Conservation (phyloP, 2,113 vertebrate species). For the Numida meleagris region DNA sequence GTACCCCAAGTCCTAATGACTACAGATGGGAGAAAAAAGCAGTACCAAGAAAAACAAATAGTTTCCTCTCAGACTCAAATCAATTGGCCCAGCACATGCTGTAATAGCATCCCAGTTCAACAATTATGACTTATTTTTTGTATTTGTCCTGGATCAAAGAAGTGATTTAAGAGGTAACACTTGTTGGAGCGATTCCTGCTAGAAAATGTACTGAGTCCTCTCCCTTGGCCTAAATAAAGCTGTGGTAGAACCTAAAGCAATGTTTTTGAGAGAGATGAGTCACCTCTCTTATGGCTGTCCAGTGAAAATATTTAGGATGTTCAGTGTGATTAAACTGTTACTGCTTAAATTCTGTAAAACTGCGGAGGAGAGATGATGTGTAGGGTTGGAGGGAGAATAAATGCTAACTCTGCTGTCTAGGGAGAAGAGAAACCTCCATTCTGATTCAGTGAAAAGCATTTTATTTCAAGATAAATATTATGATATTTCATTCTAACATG, state of each 20-base stretch:
- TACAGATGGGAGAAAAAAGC: slow-evolving; percentile 22
- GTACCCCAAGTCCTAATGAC: neutral
- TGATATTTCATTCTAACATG: neutral
- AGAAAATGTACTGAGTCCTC: neutral
- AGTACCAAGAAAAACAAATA: neutral
- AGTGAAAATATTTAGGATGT: neutral
- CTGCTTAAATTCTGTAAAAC: neutral
- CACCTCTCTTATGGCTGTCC: neutral
- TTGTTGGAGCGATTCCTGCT: neutral
- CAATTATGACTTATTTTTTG: neutral
- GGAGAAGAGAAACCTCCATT: neutral
- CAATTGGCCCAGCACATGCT: neutral
- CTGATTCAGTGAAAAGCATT: neutral
- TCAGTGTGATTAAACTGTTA: neutral
- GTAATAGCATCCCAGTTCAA: neutral
- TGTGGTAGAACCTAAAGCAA: neutral
- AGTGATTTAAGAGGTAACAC: neutral
- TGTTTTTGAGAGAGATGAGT: neutral
- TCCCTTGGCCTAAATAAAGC: neutral
- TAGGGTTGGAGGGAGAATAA: neutral
- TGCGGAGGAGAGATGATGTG: neutral
- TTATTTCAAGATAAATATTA: neutral
- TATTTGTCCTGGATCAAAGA: neutral
- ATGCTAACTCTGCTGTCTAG: neutral
- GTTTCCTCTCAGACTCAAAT: neutral